A percentile compares a stretch with the other conserved stretches of the same genome.
phyloP scores from a whole-genome alignment of 2,113 vertebrate genomes.

The Chitala chitala region DNA sequence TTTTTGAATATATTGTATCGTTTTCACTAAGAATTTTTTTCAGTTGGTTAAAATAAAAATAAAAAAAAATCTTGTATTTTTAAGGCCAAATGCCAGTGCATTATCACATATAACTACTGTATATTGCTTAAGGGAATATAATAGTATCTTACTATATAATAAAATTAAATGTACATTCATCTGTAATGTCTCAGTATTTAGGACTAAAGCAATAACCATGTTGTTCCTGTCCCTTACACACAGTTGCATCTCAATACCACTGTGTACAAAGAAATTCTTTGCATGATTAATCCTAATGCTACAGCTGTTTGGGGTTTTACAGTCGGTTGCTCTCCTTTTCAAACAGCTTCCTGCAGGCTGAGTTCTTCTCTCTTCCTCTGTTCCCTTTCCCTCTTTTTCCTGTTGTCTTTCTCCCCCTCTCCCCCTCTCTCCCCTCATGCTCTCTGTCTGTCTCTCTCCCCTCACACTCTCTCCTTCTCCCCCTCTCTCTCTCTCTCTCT shows the following conservation, averaged over 20 bases:
- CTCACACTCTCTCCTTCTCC: not conserved
- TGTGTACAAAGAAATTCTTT: not conserved
- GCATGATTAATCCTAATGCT: not conserved
- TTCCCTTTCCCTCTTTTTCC: too few species aligned
- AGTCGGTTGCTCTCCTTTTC: not conserved
- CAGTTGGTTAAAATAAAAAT: too few species aligned
- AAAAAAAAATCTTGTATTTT: too few species aligned
- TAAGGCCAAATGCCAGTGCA: too few species aligned
- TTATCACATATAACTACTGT: too few species aligned
- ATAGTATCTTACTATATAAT: too few species aligned
- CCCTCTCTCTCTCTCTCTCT: not conserved
- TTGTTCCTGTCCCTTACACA: not conserved
- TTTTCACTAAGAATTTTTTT: too few species aligned
- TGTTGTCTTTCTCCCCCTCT: not conserved
- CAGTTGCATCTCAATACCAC: not conserved
- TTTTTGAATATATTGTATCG: too few species aligned
- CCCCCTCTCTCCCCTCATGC: not conserved
- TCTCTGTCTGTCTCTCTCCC: not conserved
- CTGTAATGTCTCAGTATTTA: not conserved
- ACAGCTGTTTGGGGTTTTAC: not conserved
- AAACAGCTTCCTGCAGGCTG: not conserved
- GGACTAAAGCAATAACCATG: not conserved
- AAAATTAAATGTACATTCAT: too few species aligned
- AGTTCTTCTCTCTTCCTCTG: too few species aligned
- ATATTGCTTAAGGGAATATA: too few species aligned